Conservation (phyloP, 2,113 vertebrate genomes). For the Merops nubicus region DNA sequence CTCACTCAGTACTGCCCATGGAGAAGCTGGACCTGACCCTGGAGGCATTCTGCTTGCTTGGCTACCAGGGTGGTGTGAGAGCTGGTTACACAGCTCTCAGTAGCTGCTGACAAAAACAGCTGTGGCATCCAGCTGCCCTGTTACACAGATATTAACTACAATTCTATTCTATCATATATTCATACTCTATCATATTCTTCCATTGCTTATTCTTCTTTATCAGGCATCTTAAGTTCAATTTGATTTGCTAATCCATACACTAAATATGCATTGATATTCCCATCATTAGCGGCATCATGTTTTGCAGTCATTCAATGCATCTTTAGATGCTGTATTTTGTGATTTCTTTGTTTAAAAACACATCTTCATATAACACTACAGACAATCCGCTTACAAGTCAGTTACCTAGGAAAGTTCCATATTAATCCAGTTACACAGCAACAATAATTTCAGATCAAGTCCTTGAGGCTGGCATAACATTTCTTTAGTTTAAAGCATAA, state of each 20-base stretch:
- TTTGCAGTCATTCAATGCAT: neutral
- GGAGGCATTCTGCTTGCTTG: neutral
- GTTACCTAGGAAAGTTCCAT: neutral
- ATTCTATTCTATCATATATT: neutral
- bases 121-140: neutral
- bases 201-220: neutral
- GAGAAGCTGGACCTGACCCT: neutral
- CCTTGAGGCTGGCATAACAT: neutral
- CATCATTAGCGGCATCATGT: neutral
- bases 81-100: neutral
- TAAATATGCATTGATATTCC: neutral
- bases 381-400: neutral
- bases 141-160: neutral
- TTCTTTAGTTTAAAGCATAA: neutral
- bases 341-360: neutral
- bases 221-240: neutral
- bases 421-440: neutral
- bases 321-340: neutral
- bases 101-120: neutral
- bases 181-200: neutral
- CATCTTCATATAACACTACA: neutral
- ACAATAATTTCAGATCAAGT: neutral
- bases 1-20: fast-evolving
- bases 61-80: neutral
- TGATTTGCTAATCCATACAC: neutral